Evolutionary conservation across 2,888 invertebrate species (phyloP), one percentile per base, ranked within the genome.

Genomic region (Platycheirus rosarum): DNA sequence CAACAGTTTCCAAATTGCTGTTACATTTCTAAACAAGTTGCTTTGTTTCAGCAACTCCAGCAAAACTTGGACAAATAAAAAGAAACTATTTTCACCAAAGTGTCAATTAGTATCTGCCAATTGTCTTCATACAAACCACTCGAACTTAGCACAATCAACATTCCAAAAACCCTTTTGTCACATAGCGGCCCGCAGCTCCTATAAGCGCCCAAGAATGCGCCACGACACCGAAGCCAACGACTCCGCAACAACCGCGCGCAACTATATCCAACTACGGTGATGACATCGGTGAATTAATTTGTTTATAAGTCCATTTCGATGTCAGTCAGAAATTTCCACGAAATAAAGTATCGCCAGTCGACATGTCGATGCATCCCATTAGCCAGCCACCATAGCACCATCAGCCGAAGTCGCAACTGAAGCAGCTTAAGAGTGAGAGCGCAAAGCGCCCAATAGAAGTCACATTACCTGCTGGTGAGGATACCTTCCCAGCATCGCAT

Each of bases 221-320:
- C 66, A 75, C 62, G 20, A 75, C 65, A 79, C 66, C 62, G 48
- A 62, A 73, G 51, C 57, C 74, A 78, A 65, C 65, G 48, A 60
- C 49, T 57, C 57, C 32, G 29, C 26, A 42, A 29, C 37, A 2
- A 63, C 37, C 57, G 26, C 26, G 8, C 20, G 35, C 46, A 57
- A 53, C 46, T 35, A 71, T 75, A 71, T 75, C 74, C 55, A 53
- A 75, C 70, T 75, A 71, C 71, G 66, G 73, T 49, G 78, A 74
- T 84, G 84, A 82, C 85, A 84, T 84, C 79, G 84, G 74, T 84
- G 84, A 85, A 85, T 85, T 85, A 85, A 85, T 85, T 85, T 85
- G 85, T 85, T 84, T 85, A 84, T 80, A 84, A 85, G 85, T 85
- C 85, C 85, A 84, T 85, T 85, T 85, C 85, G 77, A 84, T 85